Conservation (phyloP, 2,888 invertebrate genomes). For the Latrodectus elegans region DNA sequence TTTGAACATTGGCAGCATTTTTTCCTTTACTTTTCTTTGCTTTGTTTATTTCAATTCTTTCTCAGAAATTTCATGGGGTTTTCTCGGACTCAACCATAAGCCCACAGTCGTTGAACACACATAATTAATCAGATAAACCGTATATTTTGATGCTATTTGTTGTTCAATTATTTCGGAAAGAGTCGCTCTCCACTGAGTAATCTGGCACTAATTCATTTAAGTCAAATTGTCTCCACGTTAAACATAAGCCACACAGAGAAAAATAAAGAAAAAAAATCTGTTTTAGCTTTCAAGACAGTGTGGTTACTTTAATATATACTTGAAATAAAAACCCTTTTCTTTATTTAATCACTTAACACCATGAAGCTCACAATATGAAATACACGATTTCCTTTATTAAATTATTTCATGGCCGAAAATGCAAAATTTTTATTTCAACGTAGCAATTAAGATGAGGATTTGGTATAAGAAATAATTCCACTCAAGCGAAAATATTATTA, state of each 20-base stretch:
- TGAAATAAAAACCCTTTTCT: not conserved
- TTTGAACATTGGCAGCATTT: no score
- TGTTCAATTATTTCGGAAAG: slow-evolving; percentile 37
- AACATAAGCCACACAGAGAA: not conserved
- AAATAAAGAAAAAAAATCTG: not conserved
- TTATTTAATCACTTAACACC: not conserved
- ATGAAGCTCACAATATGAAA: no score
- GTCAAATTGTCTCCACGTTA: slow-evolving; percentile 16
- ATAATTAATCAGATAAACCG: slow-evolving; percentile 57
- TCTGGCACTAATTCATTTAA: slow-evolving; percentile 20
- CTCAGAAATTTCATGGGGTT: no score
- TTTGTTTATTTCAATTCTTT: no score
- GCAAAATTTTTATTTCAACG: no score
- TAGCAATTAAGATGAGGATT: no score
- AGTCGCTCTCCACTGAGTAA: slow-evolving; percentile 1
- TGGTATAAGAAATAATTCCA: no score
- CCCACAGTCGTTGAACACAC: slow-evolving; percentile 16
- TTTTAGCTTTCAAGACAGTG: not conserved
- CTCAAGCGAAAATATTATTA: no score
- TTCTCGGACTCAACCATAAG: not conserved
- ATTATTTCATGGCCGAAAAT: no score
- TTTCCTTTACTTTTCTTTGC: no score
- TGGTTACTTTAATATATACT: not conserved
- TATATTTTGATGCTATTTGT: slow-evolving; percentile 56
- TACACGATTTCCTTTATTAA: no score